Percentiles rank a stretch among this genome's conserved stretches.
phyloP scores from a whole-genome alignment of 2,113 vertebrate genomes.

The Triplophysa rosa region DNA sequence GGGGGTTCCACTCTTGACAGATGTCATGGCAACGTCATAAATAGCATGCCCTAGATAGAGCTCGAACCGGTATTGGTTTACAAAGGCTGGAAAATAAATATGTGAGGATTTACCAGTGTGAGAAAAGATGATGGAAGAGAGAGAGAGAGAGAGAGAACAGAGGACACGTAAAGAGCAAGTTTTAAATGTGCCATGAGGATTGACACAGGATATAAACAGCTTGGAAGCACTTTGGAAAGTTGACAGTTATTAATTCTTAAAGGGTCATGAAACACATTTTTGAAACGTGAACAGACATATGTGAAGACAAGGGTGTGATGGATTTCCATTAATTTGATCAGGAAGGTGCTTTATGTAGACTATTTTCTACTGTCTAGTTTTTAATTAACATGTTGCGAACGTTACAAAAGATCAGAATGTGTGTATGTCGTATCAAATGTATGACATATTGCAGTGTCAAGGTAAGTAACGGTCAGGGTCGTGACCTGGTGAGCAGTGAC shows the following conservation, averaged over 20 bases:
- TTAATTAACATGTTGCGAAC: no score
- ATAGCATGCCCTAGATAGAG: slow-evolving; percentile 52
- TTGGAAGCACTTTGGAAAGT: not conserved
- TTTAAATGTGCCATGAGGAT: not conserved
- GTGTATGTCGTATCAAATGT: no score
- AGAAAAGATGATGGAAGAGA: slow-evolving; percentile 24
- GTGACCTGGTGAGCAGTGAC: no score
- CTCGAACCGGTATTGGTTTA: slow-evolving; percentile 48
- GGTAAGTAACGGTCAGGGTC: no score
- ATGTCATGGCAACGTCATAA: slow-evolving; percentile 56
- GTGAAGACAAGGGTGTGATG: no score
- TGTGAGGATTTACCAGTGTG: slow-evolving; percentile 32
- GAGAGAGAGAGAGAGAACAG: not conserved
- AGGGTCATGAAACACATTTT: not conserved
- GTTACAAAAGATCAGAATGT: no score
- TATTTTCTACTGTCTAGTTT: no score
- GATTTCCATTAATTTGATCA: no score
- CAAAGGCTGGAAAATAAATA: slow-evolving; percentile 45
- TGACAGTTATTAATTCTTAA: not conserved
- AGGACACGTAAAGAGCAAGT: not conserved
- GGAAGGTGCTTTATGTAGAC: no score
- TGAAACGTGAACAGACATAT: not conserved
- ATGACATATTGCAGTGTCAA: no score
- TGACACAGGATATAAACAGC: slow-evolving; percentile 12
- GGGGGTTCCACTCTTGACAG: slow-evolving; percentile 53